phyloP scores from a whole-genome alignment of 2,797 vertebrate species.

The Sciurus vulgaris region DNA sequence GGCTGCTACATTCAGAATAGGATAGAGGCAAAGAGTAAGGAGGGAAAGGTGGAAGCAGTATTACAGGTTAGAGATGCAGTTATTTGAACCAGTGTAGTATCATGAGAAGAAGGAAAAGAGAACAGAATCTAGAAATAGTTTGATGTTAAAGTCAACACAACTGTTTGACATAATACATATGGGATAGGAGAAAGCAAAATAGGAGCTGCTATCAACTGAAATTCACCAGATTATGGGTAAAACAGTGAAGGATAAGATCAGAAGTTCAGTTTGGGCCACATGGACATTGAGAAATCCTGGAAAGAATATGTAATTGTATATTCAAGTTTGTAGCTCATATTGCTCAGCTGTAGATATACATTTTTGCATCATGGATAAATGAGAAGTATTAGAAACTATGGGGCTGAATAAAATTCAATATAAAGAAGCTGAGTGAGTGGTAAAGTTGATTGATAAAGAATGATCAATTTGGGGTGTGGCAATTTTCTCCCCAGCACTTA shows the following conservation, averaged over 20 bases:
- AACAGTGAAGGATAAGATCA: neutral
- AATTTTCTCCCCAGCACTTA: no score
- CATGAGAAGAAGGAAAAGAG: neutral
- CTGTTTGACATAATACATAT: neutral
- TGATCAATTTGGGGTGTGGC: no score
- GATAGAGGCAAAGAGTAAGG: neutral
- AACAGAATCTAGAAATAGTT: neutral
- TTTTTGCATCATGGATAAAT: neutral
- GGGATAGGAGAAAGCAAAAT: neutral
- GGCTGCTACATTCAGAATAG: neutral
- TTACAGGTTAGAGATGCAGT: neutral
- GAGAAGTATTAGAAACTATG: neutral
- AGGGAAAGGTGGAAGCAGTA: neutral
- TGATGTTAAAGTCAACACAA: neutral
- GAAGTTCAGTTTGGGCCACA: neutral
- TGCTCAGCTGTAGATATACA: neutral
- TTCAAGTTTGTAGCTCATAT: neutral
- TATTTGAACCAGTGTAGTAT: neutral
- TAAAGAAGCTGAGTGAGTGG: no score
- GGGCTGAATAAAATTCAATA: neutral
- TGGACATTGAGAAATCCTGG: neutral
- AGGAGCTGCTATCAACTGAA: neutral
- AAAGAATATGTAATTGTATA: no score
- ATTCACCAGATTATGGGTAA: no score
- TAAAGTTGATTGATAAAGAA: no score